Conservation (phyloP, 2,113 vertebrate genomes). For the Mus spicilegus region DNA sequence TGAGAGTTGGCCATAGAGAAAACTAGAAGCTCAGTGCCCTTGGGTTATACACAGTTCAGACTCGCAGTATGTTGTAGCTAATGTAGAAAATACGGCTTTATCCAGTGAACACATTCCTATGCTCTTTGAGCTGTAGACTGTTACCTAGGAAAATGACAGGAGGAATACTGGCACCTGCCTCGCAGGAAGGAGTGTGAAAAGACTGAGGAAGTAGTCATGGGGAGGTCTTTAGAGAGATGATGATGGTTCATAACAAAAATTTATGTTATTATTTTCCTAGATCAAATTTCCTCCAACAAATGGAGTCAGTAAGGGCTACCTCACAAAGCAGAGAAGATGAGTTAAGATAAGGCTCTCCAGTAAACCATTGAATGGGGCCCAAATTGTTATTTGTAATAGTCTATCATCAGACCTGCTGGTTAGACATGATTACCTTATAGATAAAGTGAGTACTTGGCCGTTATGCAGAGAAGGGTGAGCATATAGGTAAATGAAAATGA, state of each 20-base stretch:
- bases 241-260: constrained; percentile 75
- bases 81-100: neutral
- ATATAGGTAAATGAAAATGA: neutral
- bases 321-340: constrained; percentile 56
- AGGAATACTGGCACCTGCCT: constrained; percentile 56
- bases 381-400: constrained; percentile 28
- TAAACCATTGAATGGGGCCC: constrained; percentile 59
- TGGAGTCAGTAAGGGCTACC: constrained; percentile 65
- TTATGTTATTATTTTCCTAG: constrained; percentile 61
- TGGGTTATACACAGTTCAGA: constrained; percentile 6
- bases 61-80: neutral
- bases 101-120: neutral
- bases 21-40: neutral
- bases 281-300: constrained; percentile 59
- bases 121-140: neutral
- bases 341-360: constrained; percentile 61
- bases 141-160: constrained; percentile 29
- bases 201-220: constrained; percentile 55
- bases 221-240: constrained; percentile 54
- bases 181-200: constrained; percentile 63
- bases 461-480: neutral
- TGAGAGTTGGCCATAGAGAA: constrained; percentile 49
- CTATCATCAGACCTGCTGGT: neutral
- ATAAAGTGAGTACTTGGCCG: neutral
- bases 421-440: neutral